These are phyloP conservation scores for Clarias batrachus DNA, from an alignment of 2,113 vertebrate genomes.

Conservation along the genomic window DNA sequence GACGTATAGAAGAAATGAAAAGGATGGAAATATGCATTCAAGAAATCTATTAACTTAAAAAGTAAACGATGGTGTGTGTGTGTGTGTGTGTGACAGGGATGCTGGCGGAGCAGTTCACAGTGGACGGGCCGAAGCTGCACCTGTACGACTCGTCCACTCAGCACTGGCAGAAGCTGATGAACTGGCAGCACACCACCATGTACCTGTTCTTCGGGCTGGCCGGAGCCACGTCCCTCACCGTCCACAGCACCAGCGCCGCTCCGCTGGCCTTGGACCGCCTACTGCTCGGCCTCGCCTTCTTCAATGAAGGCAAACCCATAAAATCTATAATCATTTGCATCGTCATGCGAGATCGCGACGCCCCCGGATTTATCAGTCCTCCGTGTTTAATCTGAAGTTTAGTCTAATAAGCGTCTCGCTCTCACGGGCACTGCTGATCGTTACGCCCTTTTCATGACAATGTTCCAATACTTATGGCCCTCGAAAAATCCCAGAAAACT, in stretches of 20 bases:
- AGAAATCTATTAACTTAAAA: not conserved
- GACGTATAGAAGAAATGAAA: no score
- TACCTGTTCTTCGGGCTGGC: slow-evolving; percentile 89
- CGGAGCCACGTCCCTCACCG: slow-evolving; percentile 76
- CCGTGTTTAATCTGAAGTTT: no score
- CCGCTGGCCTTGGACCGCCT: slow-evolving; percentile 82
- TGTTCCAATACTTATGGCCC: no score
- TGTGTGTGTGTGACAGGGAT: slow-evolving; percentile 76
- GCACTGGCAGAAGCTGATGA: slow-evolving; percentile 80
- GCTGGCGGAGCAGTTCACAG: slow-evolving; percentile 81
- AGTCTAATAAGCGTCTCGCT: no score
- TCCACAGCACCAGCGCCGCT: slow-evolving; percentile 73
- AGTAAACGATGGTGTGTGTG: not conserved
- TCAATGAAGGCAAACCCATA: slow-evolving; percentile 79
- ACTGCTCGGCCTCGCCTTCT: slow-evolving; percentile 85
- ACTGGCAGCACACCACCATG: slow-evolving; percentile 96
- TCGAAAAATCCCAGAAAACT: no score
- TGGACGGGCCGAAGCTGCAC: slow-evolving; percentile 77
- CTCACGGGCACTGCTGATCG: no score
- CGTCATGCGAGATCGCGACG: no score
- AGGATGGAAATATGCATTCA: no score
- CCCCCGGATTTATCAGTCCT: no score
- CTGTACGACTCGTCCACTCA: slow-evolving; percentile 80
- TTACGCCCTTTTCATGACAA: no score
- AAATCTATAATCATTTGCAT: not conserved